Percentiles rank a stretch among this genome's conserved stretches.
phyloP scores from a whole-genome alignment of 2,113 vertebrate species.

The Irena cyanogastra region DNA sequence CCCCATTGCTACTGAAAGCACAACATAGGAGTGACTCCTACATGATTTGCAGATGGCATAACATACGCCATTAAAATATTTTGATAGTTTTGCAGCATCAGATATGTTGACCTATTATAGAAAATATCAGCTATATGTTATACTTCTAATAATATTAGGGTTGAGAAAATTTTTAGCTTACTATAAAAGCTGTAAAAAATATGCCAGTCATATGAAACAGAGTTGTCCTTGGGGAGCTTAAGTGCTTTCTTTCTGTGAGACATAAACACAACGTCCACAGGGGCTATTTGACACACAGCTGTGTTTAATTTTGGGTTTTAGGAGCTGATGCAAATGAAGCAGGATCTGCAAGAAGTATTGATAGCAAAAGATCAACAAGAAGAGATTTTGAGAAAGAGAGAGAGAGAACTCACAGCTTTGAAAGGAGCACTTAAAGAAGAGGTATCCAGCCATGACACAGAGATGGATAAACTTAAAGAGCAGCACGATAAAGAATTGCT shows the following conservation, averaged over 20 bases:
- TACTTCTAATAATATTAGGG: neutral
- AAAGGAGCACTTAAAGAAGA: slow-evolving; percentile 96
- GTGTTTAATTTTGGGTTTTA: slow-evolving; percentile 47
- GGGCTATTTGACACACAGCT: neutral
- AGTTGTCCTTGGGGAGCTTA: neutral
- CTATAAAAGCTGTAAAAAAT: neutral
- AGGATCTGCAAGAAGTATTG: slow-evolving; percentile 83
- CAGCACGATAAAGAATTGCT: slow-evolving; percentile 85
- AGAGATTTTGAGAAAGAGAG: slow-evolving; percentile 85
- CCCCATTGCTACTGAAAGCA: neutral
- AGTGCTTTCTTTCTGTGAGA: neutral
- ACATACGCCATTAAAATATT: neutral
- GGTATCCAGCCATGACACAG: slow-evolving; percentile 90
- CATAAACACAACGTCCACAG: neutral
- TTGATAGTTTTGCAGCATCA: neutral
- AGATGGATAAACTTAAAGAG: slow-evolving; percentile 90
- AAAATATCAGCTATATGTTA: neutral
- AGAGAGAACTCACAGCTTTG: slow-evolving; percentile 90
- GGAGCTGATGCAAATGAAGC: slow-evolving; percentile 88
- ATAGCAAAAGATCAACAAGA: slow-evolving; percentile 89
- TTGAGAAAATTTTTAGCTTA: neutral
- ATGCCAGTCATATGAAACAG: rapidly evolving
- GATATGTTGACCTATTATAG: neutral
- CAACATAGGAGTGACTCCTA: neutral
- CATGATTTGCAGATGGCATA: neutral